These are phyloP conservation scores for Magallana nippona DNA, from an alignment of 2,888 invertebrate genomes.

Conservation along the genomic window DNA sequence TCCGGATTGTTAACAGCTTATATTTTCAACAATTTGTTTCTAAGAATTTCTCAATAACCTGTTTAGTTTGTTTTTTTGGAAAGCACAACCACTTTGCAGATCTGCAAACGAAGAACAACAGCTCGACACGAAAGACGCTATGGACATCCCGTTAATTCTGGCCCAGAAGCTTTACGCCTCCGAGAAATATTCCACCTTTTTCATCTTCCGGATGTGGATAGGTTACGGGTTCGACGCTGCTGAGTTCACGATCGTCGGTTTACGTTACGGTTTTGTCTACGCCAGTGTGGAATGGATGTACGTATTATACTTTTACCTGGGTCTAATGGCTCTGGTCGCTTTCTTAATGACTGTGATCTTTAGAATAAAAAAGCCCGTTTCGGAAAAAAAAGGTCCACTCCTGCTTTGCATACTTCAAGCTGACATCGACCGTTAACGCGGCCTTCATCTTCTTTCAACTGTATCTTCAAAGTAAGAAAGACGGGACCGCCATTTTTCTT, in stretches of 20 bases:
- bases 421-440: conserved; percentile 35
- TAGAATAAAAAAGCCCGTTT: background rate
- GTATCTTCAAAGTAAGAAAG: background rate
- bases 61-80: too few species aligned
- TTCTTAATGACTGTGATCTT: conserved; percentile 22
- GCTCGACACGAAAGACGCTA: background rate
- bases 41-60: too few species aligned
- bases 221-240: too few species aligned
- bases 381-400: conserved; percentile 34
- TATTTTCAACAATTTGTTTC: too few species aligned
- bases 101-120: background rate
- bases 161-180: background rate
- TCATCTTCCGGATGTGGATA: too few species aligned
- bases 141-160: background rate
- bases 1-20: too few species aligned
- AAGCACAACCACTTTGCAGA: too few species aligned
- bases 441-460: conserved; percentile 42
- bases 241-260: background rate
- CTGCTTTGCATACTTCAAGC: conserved; percentile 41
- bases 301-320: conserved; percentile 39
- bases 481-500: conserved; percentile 18
- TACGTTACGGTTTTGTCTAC: conserved; percentile 18
- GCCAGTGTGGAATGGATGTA: conserved; percentile 31
- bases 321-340: conserved; percentile 15
- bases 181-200: background rate